These are phyloP conservation scores for Pachypsylla venusta DNA, from an alignment of 1,140 invertebrate species.

Conservation along the genomic window DNA sequence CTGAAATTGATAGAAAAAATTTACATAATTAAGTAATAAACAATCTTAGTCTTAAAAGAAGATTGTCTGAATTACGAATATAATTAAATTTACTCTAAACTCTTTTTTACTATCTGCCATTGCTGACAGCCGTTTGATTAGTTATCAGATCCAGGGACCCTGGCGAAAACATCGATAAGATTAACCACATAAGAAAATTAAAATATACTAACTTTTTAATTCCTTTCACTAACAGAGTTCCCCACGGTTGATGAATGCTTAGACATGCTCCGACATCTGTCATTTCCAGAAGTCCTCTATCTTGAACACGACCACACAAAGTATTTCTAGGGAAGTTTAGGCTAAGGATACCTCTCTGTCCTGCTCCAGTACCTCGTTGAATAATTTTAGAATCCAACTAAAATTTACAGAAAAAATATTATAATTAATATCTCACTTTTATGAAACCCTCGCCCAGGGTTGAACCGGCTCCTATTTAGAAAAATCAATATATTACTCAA, in stretches of 20 bases:
- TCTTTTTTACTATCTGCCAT: not conserved
- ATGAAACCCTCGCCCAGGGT: no score
- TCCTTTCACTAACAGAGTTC: conserved; percentile 72
- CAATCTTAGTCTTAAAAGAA: no score
- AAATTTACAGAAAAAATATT: not conserved
- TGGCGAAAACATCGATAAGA: no score
- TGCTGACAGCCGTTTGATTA: no score
- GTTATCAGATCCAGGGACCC: no score
- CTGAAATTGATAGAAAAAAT: conserved; percentile 34
- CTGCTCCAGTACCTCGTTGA: not conserved
- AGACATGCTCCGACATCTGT: conserved; percentile 76
- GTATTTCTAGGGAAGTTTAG: not conserved
- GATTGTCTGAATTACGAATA: not conserved
- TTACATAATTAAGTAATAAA: not conserved
- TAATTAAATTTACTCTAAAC: not conserved
- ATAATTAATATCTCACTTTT: no score
- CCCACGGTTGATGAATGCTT: conserved; percentile 93
- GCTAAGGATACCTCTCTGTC: not conserved
- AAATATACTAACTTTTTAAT: conserved; percentile 63
- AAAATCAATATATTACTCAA: no score
- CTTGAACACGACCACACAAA: conserved; percentile 47
- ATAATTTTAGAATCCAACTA: not conserved
- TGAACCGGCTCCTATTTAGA: no score
- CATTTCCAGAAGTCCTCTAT: conserved; percentile 72
- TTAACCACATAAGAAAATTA: not conserved